Percentiles rank a stretch among this genome's conserved stretches.
These are phyloP conservation scores for Agrochola circellaris DNA, from an alignment of 2,888 invertebrate genomes.

Conservation along the genomic window DNA sequence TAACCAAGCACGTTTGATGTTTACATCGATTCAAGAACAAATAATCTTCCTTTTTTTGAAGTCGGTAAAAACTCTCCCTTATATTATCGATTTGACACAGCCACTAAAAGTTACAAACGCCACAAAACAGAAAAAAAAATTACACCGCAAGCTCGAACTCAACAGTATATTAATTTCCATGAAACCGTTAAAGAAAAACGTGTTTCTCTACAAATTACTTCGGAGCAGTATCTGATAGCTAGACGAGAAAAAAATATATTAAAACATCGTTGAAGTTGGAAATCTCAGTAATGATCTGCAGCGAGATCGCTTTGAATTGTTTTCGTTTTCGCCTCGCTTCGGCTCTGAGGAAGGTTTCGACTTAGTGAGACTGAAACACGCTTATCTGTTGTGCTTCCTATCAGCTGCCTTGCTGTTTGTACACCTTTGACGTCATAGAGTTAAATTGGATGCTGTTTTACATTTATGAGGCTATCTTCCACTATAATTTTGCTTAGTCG, in stretches of 20 bases:
- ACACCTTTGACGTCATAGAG: slow-evolving; percentile 20
- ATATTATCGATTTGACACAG: background rate
- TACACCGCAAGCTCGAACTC: slow-evolving; percentile 51
- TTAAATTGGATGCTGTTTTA: slow-evolving; percentile 36
- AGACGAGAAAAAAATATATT: slow-evolving; percentile 75
- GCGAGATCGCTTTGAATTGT: slow-evolving; percentile 81
- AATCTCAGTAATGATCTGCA: slow-evolving; percentile 83
- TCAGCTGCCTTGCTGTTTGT: slow-evolving; percentile 42
- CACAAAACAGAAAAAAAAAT: slow-evolving; percentile 6
- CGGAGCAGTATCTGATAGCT: slow-evolving; percentile 73
- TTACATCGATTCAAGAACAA: background rate
- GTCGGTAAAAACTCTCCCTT: too few species aligned
- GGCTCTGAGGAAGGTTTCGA: slow-evolving; percentile 25
- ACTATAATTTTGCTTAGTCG: background rate
- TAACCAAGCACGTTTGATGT: background rate
- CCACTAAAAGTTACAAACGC: slow-evolving; percentile 13
- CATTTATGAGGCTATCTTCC: background rate
- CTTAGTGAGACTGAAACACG: slow-evolving; percentile 49
- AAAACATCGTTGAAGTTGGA: slow-evolving; percentile 78
- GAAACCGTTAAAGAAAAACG: slow-evolving; percentile 74
- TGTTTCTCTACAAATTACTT: slow-evolving; percentile 76
- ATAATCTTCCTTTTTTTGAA: too few species aligned
- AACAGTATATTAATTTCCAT: slow-evolving; percentile 74
- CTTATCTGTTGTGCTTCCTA: slow-evolving; percentile 44
- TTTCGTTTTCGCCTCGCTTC: slow-evolving; percentile 76